Evolutionary conservation across 2,113 vertebrate genomes (phyloP).

Genomic region (Nothocercus nigrocapillus): DNA sequence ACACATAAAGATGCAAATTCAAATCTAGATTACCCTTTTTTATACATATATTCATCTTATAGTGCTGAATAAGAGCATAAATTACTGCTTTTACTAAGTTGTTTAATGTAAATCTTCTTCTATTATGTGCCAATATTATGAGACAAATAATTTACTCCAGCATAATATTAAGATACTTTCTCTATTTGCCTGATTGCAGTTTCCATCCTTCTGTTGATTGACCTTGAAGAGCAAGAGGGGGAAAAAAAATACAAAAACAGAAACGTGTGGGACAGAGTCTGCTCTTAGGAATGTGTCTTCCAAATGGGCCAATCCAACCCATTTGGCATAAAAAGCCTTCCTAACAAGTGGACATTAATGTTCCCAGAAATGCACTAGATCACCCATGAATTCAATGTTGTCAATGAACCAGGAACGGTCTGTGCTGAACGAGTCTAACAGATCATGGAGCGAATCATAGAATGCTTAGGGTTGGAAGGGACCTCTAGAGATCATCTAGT

Average conservation of each 20-base stretch:
- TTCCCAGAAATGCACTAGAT: background rate
- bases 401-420: background rate
- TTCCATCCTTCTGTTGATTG: background rate
- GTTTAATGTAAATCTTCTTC: background rate
- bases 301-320: background rate
- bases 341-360: background rate
- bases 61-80: background rate
- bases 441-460: background rate
- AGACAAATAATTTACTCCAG: background rate
- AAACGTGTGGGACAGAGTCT: background rate
- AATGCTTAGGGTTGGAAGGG: too few species aligned
- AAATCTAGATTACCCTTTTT: background rate
- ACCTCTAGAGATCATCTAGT: too few species aligned
- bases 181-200: background rate
- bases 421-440: background rate
- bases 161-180: background rate
- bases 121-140: background rate
- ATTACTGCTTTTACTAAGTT: background rate
- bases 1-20: background rate
- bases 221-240: background rate
- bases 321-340: background rate
- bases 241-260: background rate
- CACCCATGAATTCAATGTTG: background rate
- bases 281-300: background rate
- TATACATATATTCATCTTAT: background rate